These are phyloP conservation scores for Petaurus breviceps DNA, from an alignment of 2,113 vertebrate genomes.

Conservation along the genomic window DNA sequence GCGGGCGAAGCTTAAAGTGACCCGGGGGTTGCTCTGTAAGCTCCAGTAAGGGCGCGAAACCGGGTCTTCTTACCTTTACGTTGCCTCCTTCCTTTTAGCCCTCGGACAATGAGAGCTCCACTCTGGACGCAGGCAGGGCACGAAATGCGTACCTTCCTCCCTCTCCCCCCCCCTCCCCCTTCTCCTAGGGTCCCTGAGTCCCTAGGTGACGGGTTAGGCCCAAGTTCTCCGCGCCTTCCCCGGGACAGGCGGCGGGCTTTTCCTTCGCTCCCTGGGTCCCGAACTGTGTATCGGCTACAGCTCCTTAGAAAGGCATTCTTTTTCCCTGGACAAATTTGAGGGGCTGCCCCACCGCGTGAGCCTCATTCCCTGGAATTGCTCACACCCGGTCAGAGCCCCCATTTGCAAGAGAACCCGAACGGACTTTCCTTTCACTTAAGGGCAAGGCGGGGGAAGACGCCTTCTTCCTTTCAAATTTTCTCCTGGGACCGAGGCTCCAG, in stretches of 20 bases:
- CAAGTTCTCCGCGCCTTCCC: not conserved
- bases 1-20: not conserved
- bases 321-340: constrained; percentile 8
- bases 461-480: not conserved
- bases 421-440: not conserved
- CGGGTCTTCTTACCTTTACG: too few species aligned
- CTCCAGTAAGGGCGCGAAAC: not conserved
- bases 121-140: not conserved
- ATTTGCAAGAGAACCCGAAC: not conserved
- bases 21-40: fast-evolving
- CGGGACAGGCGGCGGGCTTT: not conserved
- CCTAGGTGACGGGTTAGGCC: not conserved
- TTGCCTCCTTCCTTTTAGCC: not conserved
- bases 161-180: too few species aligned
- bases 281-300: not conserved
- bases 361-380: not conserved
- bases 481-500: not conserved
- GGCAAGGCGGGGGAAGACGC: not conserved
- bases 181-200: not conserved
- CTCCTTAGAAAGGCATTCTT: not conserved
- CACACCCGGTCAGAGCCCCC: not conserved
- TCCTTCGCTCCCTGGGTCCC: not conserved
- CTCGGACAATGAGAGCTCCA: not conserved
- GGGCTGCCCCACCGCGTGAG: not conserved
- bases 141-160: not conserved